Conservation (phyloP, 2,113 vertebrate species). For the Myiagra hebetior region DNA sequence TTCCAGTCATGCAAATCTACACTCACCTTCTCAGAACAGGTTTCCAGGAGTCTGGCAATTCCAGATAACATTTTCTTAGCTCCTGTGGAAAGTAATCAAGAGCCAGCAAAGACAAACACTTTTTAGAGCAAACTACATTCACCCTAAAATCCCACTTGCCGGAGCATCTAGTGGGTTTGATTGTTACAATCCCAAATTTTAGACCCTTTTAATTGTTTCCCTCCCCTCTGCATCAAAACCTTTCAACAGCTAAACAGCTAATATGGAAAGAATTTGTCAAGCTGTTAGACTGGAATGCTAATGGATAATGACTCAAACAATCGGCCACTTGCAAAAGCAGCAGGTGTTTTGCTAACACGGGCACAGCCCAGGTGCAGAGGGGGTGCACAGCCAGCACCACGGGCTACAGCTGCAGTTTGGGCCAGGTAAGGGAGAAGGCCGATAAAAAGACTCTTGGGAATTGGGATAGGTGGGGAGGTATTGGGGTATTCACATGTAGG, state of each 20-base stretch:
- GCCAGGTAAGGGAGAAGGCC: not conserved
- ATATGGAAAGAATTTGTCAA: not conserved
- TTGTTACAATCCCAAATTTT: not conserved
- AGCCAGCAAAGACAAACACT: not conserved
- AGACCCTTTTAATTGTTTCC: not conserved
- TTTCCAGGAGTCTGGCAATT: not conserved
- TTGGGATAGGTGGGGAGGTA: not conserved
- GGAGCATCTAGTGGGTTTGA: not conserved
- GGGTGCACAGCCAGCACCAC: not conserved
- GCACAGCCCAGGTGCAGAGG: not conserved
- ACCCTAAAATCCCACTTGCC: not conserved
- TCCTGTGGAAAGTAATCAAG: conserved; percentile 39
- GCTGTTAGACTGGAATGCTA: not conserved
- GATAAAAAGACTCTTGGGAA: not conserved
- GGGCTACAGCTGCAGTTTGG: not conserved
- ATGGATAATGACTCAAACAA: not conserved
- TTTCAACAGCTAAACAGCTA: not conserved
- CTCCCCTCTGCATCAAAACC: not conserved
- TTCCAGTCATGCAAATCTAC: not conserved
- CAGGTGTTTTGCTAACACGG: accelerated
- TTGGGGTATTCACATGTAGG: not conserved
- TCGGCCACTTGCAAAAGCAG: not conserved
- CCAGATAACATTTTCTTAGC: not conserved
- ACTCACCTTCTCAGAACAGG: conserved; percentile 41
- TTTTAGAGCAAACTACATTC: not conserved